Conservation (phyloP, 2,797 vertebrate species). For the Coccyzus lansbergi region DNA sequence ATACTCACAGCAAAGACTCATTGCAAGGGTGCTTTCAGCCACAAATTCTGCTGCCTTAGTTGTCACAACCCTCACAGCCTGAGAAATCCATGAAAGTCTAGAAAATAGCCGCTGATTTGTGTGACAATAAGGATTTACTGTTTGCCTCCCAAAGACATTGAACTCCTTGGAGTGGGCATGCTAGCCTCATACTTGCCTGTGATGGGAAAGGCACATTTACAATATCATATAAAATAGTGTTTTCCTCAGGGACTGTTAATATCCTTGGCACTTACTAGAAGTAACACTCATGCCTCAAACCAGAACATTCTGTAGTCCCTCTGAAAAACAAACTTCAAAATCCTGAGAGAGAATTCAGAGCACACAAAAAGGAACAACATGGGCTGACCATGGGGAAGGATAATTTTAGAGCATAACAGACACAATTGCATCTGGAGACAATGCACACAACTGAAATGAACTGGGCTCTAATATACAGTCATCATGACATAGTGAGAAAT, state of each 20-base stretch:
- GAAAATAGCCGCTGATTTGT: fast-evolving
- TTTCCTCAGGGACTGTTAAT: neutral
- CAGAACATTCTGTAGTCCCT: neutral
- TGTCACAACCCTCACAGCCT: neutral
- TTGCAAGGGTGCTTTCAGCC: neutral
- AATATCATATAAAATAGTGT: neutral
- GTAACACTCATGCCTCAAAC: neutral
- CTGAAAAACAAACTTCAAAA: slow-evolving; percentile 26
- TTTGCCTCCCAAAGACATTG: neutral
- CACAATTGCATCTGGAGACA: neutral
- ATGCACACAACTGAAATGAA: neutral
- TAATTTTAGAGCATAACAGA: neutral
- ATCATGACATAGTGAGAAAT: neutral
- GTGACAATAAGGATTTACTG: neutral
- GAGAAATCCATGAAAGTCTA: neutral
- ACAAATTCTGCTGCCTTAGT: neutral
- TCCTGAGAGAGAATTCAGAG: neutral
- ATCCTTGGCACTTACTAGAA: neutral
- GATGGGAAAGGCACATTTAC: neutral
- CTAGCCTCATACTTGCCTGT: neutral
- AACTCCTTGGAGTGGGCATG: neutral
- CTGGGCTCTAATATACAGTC: neutral
- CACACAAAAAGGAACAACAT: neutral
- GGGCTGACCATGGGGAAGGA: neutral
- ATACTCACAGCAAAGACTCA: neutral